A percentile compares a stretch with the other conserved stretches of the same genome.
Evolutionary conservation across 2,113 vertebrate genomes (phyloP).

Genomic region (Lontra canadensis): DNA sequence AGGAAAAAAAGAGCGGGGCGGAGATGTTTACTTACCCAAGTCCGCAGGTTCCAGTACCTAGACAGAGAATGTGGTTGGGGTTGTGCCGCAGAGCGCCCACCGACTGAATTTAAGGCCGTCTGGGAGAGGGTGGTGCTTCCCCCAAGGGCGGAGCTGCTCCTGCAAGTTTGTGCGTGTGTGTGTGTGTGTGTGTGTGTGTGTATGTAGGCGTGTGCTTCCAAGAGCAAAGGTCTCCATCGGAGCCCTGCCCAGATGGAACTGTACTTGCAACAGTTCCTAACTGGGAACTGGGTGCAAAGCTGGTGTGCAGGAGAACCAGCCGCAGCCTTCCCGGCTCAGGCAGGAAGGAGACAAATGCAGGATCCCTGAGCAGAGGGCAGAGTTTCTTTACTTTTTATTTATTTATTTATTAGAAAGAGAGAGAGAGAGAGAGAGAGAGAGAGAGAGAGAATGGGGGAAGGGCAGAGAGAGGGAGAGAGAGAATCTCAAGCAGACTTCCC

Average conservation of each 20-base stretch:
- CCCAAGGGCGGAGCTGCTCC: not conserved
- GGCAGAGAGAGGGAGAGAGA: not conserved
- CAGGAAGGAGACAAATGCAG: not conserved
- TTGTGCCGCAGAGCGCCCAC: accelerated
- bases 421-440: too few species aligned
- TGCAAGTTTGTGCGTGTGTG: not conserved
- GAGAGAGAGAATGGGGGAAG: not conserved
- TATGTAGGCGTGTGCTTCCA: too few species aligned
- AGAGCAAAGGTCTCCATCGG: not conserved
- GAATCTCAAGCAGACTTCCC: not conserved
- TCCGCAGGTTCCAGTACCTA: accelerated
- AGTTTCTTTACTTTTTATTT: not conserved
- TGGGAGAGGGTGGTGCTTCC: not conserved
- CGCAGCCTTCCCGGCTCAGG: accelerated
- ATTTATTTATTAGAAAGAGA: not conserved
- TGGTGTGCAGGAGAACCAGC: not conserved
- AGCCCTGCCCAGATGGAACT: not conserved
- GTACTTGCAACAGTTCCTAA: not conserved
- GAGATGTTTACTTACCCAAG: not conserved
- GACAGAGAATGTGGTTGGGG: accelerated
- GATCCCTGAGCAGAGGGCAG: not conserved
- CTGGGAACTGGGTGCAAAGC: not conserved
- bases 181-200: not conserved
- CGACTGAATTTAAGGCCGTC: accelerated
- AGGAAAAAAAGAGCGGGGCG: accelerated